These are phyloP conservation scores for Pseudomyrmex dendroicus DNA, from an alignment of 1,140 invertebrate genomes.

Conservation along the genomic window DNA sequence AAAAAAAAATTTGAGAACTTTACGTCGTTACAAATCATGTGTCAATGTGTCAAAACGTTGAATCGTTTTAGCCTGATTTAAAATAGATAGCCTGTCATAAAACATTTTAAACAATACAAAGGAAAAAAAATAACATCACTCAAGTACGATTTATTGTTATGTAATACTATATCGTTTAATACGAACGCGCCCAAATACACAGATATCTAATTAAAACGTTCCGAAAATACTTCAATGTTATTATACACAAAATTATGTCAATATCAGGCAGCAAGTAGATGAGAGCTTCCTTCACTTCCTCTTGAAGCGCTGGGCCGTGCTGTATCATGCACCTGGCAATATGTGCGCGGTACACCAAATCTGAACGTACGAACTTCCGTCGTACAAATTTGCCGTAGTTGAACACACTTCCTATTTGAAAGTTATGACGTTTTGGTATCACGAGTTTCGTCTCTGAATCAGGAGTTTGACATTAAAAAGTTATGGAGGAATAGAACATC, in stretches of 20 bases:
- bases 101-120: background rate
- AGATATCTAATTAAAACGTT: background rate
- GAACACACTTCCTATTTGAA: constrained; percentile 46
- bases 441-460: constrained; percentile 48
- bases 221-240: background rate
- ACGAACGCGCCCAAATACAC: background rate
- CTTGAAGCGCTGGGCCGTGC: background rate
- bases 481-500: constrained; percentile 21
- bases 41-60: background rate
- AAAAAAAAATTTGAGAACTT: too few relatives aligned
- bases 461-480: constrained; percentile 46
- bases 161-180: constrained; percentile 1
- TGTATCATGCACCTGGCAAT: constrained; percentile 10
- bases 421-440: constrained; percentile 52
- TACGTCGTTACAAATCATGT: background rate
- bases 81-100: background rate
- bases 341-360: constrained; percentile 20
- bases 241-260: constrained; percentile 19
- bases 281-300: constrained; percentile 25
- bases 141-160: background rate
- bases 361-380: constrained; percentile 32
- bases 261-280: constrained; percentile 23
- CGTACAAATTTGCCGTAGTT: constrained; percentile 34
- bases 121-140: background rate
- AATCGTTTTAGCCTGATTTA: background rate